Evolutionary conservation across 2,888 invertebrate genomes (phyloP).

Genomic region (Rhaphigaster nebulosa): DNA sequence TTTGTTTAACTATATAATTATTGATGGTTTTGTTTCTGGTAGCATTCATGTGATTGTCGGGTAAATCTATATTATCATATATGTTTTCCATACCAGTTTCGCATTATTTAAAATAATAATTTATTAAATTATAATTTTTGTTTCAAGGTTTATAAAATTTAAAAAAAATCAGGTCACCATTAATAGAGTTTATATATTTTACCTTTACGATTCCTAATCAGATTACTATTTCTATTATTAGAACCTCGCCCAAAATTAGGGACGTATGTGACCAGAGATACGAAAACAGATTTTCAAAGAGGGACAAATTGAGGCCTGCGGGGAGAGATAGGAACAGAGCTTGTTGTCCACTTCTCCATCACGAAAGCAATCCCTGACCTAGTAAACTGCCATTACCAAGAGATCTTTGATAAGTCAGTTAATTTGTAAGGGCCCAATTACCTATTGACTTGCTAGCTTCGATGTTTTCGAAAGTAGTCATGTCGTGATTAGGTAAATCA

Average conservation of each 20-base stretch:
- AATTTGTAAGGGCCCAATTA: neutral
- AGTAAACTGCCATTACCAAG: neutral
- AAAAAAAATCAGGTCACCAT: no score
- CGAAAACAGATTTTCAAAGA: slow-evolving; percentile 3
- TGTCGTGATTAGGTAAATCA: neutral
- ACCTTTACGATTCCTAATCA: neutral
- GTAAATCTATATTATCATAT: no score
- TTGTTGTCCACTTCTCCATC: slow-evolving; percentile 13
- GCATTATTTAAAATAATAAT: no score
- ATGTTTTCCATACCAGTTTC: no score
- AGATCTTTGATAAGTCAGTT: slow-evolving; percentile 26
- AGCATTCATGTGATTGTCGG: no score
- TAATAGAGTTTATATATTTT: neutral
- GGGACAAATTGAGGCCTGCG: neutral
- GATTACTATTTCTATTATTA: neutral
- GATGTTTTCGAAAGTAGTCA: neutral
- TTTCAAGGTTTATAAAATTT: no score
- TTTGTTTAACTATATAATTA: no score
- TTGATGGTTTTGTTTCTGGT: no score
- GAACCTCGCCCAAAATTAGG: neutral
- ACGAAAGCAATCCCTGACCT: neutral
- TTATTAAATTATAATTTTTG: no score
- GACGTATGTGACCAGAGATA: neutral
- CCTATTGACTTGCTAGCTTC: neutral
- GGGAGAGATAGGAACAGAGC: neutral